phyloP scores from a whole-genome alignment of 2,888 invertebrate genomes.

The Plebejus argus region DNA sequence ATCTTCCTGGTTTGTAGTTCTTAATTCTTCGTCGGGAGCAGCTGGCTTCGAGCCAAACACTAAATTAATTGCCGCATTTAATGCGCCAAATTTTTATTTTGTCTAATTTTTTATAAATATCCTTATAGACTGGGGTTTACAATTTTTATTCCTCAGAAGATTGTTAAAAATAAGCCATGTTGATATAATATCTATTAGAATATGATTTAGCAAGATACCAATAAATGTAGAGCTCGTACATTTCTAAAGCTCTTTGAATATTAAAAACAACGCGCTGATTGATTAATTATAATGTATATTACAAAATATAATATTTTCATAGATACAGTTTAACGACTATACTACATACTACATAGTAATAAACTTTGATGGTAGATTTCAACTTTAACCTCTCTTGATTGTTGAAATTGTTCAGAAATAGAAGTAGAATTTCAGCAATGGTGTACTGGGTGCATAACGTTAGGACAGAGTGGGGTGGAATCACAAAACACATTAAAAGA shows the following conservation, averaged over 20 bases:
- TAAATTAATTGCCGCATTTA: constrained; percentile 31
- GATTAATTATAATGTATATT: no score
- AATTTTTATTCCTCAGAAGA: not conserved
- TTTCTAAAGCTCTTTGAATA: no score
- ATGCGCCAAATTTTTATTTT: constrained; percentile 25
- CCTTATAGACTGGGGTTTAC: not conserved
- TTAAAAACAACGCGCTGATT: no score
- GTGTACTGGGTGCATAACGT: not conserved
- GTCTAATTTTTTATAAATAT: not conserved
- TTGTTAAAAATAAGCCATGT: not conserved
- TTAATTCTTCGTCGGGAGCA: constrained; percentile 24
- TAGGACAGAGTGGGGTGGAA: not conserved
- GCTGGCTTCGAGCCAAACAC: constrained; percentile 31
- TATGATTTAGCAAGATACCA: no score
- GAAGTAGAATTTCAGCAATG: not conserved
- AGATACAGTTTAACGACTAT: not conserved
- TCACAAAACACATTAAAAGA: no score
- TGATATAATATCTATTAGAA: not conserved
- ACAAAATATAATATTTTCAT: not conserved
- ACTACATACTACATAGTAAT: not conserved
- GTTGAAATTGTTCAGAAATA: not conserved
- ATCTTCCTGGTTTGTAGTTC: not conserved
- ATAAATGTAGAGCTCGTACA: no score
- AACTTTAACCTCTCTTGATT: not conserved
- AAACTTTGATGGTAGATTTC: not conserved